Conservation (phyloP, 2,888 invertebrate genomes). For the Pyralis farinalis region DNA sequence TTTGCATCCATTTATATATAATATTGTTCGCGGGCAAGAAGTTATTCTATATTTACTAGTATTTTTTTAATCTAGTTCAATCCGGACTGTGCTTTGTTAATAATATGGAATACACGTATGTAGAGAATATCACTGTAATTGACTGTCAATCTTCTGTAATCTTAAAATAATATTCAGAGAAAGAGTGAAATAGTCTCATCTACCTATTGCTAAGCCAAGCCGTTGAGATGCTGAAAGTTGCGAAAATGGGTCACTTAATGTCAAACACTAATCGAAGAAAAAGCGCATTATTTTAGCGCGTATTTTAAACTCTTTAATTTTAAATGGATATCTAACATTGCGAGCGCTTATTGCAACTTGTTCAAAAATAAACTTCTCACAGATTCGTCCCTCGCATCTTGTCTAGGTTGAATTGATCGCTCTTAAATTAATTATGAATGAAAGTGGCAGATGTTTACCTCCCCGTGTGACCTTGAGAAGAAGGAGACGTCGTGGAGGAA, state of each 20-base stretch:
- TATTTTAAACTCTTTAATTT: no score
- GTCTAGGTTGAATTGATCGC: constrained; percentile 8
- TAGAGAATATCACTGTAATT: constrained; percentile 3
- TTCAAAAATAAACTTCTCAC: constrained; percentile 7
- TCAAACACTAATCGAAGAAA: constrained; percentile 34
- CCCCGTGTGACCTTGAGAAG: constrained; percentile 56
- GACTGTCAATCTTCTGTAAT: constrained; percentile 13
- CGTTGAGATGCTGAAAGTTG: constrained; percentile 56
- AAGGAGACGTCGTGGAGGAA: constrained; percentile 35
- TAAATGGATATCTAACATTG: background rate
- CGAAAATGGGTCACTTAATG: constrained; percentile 71
- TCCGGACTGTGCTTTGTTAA: no score
- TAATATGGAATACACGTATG: no score
- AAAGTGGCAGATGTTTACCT: constrained; percentile 55
- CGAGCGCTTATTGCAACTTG: constrained; percentile 1
- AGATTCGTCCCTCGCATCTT: constrained; percentile 3
- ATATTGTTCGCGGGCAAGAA: no score
- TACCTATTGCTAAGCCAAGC: constrained; percentile 61
- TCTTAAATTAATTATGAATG: constrained; percentile 40
- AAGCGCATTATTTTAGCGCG: background rate
- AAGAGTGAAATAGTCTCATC: constrained; percentile 43
- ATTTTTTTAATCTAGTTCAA: no score
- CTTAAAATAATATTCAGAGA: constrained; percentile 50
- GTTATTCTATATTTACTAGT: no score
- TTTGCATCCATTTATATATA: no score